Evolutionary conservation across 2,113 vertebrate species (phyloP).

Genomic region (Rhombomys opimus): DNA sequence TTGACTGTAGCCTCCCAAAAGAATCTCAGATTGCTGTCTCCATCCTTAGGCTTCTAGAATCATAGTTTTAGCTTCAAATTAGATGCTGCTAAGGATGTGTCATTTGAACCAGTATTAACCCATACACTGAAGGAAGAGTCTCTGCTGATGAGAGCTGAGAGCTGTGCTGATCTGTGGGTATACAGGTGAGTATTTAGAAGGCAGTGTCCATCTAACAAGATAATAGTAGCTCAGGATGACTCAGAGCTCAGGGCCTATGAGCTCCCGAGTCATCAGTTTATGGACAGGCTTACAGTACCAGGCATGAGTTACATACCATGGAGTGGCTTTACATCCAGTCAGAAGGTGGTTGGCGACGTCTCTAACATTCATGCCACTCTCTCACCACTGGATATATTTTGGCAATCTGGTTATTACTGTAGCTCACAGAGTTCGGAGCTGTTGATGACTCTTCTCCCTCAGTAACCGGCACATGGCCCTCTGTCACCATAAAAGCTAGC

Average conservation of each 20-base stretch:
- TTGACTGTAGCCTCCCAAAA: neutral
- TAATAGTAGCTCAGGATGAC: neutral
- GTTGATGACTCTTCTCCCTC: too few species aligned
- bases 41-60: neutral
- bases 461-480: neutral
- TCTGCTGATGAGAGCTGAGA: too few species aligned
- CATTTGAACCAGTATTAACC: too few species aligned
- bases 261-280: neutral
- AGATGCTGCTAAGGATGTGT: neutral
- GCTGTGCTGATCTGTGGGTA: neutral
- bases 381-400: neutral
- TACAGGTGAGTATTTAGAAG: neutral
- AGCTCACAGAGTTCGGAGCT: neutral
- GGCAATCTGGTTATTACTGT: too few species aligned
- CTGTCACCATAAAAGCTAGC: neutral
- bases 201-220: neutral
- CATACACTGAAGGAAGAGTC: neutral
- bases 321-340: neutral
- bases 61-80: neutral
- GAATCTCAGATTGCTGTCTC: neutral
- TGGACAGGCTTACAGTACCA: neutral
- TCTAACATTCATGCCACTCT: too few species aligned
- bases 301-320: neutral
- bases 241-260: neutral
- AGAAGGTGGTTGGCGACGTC: neutral